Conservation (phyloP, 2,113 vertebrate genomes). For the human (Homo sapiens) region GRCh38 chr20:20507001-20507500, state of each 20-base stretch:
- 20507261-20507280: background rate
- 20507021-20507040: background rate
- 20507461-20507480: too few relatives aligned
- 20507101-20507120: background rate
- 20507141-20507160: background rate
- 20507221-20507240: background rate
- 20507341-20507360: background rate
- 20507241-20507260: background rate
- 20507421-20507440: too few relatives aligned
- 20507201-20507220: background rate
- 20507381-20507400: too few relatives aligned
- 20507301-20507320: background rate
- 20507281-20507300: background rate
- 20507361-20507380: too few relatives aligned
- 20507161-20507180: background rate
- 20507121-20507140: background rate
- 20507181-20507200: background rate
- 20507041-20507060: background rate
- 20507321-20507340: background rate
- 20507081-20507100: conserved; percentile 46
- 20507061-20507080: background rate
- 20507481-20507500: too few relatives aligned
- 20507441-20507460: too few relatives aligned
- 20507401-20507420: too few relatives aligned
- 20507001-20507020: background rate